Evolutionary conservation across 2,797 vertebrate genomes (phyloP).

Genomic region (Tapirus indicus): DNA sequence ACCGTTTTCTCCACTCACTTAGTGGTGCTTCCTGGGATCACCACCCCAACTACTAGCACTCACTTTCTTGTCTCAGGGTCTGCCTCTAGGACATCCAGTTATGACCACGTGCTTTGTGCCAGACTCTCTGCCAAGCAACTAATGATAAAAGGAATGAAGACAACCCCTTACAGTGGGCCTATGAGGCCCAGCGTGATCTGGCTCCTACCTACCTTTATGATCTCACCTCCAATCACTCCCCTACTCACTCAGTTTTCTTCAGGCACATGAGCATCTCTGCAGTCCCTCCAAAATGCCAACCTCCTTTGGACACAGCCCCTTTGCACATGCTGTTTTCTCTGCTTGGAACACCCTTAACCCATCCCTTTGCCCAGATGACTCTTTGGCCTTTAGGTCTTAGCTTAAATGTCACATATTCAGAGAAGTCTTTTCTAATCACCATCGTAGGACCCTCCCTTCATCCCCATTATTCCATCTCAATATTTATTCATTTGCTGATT

Average conservation of each 20-base stretch:
- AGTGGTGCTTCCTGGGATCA: not conserved
- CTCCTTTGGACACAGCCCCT: not conserved
- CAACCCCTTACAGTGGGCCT: not conserved
- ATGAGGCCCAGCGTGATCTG: not conserved
- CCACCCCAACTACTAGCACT: not conserved
- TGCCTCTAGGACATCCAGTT: not conserved
- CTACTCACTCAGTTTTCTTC: not conserved
- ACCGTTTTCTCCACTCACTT: not conserved
- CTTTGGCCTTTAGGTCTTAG: not conserved
- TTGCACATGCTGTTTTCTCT: slow-evolving; percentile 9
- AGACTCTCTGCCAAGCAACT: not conserved
- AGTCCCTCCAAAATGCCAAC: not conserved
- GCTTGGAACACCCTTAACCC: not conserved
- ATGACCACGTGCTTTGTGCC: not conserved
- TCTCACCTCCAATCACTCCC: not conserved
- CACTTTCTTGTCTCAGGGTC: not conserved
- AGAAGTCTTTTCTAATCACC: slow-evolving; percentile 21
- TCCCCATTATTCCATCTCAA: not conserved
- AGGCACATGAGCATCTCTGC: not conserved
- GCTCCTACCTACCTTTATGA: not conserved
- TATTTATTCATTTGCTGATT: slow-evolving; percentile 20
- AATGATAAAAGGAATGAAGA: not conserved
- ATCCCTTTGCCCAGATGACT: not conserved
- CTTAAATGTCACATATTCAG: not conserved
- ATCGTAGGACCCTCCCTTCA: not conserved